Evolutionary conservation across 2,113 vertebrate species (phyloP).

Genomic region (Sinocyclocheilus maitianheensis): DNA sequence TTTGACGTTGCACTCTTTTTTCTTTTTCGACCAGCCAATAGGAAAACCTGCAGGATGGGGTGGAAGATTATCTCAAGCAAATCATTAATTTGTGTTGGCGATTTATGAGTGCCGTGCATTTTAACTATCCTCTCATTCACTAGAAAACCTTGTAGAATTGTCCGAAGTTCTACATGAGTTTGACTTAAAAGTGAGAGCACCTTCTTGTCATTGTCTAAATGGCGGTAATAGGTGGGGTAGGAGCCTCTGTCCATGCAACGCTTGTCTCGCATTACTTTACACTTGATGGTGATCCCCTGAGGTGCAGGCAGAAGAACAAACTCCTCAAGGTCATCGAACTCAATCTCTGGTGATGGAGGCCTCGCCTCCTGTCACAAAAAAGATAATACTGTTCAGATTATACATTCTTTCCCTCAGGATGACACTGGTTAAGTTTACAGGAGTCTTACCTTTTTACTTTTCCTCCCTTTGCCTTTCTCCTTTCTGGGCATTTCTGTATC

Average conservation of each 20-base stretch:
- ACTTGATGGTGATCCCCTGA: constrained; percentile 86
- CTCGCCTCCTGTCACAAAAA: constrained; percentile 59
- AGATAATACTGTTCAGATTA: background rate
- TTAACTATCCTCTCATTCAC: background rate
- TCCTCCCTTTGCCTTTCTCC: constrained; percentile 85
- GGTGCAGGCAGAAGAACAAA: constrained; percentile 87
- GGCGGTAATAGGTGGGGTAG: constrained; percentile 92
- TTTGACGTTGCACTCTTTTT: constrained; percentile 84
- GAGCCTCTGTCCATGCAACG: constrained; percentile 91
- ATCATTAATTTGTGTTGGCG: too few species aligned
- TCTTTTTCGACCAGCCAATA: constrained; percentile 81
- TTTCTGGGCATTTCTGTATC: constrained; percentile 77
- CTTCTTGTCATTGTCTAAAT: constrained; percentile 91
- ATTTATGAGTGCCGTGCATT: background rate
- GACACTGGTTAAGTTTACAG: background rate
- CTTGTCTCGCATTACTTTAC: constrained; percentile 91
- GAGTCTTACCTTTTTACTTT: constrained; percentile 82
- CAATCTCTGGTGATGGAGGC: constrained; percentile 81
- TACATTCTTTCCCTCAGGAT: background rate
- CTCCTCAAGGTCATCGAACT: constrained; percentile 86
- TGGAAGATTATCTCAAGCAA: too few species aligned
- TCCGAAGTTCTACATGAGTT: background rate
- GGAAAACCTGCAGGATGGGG: constrained; percentile 72
- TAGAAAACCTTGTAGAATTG: background rate
- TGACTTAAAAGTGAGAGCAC: constrained; percentile 60